Conservation (phyloP, 2,888 invertebrate genomes). For the Drosophila setosimentum region DNA sequence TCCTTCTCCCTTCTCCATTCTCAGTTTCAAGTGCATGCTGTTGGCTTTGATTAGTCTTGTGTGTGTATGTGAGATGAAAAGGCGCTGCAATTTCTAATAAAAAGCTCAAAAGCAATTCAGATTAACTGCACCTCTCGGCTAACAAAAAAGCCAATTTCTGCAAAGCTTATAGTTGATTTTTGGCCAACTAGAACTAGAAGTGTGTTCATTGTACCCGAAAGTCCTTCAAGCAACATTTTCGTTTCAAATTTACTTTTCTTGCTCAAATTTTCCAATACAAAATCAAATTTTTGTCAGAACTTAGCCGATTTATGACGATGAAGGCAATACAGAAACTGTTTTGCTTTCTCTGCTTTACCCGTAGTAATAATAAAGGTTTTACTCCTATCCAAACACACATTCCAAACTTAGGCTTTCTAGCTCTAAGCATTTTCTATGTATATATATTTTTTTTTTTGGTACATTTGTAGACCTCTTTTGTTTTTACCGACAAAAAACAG, state of each 20-base stretch:
- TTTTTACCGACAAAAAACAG: not conserved
- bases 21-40: slow-evolving; percentile 45
- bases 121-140: slow-evolving; percentile 44
- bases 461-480: not conserved
- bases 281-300: not conserved
- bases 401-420: not conserved
- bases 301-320: not conserved
- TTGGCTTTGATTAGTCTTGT: slow-evolving; percentile 52
- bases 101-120: slow-evolving; percentile 46
- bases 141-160: slow-evolving; percentile 6
- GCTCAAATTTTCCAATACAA: not conserved
- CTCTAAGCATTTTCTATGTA: not conserved
- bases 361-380: not conserved
- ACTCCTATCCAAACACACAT: not conserved
- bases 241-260: not conserved
- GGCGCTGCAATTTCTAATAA: slow-evolving; percentile 31
- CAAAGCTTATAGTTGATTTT: not conserved
- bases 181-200: not conserved
- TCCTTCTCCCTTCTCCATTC: not conserved
- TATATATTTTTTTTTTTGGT: not conserved
- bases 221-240: not conserved
- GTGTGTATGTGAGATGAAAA: slow-evolving; percentile 38
- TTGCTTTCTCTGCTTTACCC: not conserved
- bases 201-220: not conserved
- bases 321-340: not conserved